A percentile compares a stretch with the other conserved stretches of the same genome.
phyloP scores from a whole-genome alignment of 2,113 vertebrate species.

The Crotalus tigris region DNA sequence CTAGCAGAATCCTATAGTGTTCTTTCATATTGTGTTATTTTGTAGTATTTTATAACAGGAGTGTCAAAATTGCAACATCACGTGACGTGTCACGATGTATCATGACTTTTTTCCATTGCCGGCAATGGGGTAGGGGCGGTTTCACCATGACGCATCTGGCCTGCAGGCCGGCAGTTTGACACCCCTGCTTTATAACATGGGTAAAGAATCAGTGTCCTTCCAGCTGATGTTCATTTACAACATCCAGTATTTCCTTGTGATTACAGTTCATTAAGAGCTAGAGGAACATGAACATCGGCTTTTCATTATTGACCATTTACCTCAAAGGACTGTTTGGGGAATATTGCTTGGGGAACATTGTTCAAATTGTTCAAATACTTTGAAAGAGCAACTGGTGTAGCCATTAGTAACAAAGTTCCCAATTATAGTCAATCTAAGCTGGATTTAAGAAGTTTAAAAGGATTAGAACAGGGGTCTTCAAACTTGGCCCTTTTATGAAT shows the following conservation, averaged over 20 bases:
- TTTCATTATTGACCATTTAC: slow-evolving; percentile 1
- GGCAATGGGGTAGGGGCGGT: too few relatives aligned
- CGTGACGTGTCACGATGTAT: too few relatives aligned
- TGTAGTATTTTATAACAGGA: neutral
- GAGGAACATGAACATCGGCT: neutral
- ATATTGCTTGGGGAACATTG: neutral
- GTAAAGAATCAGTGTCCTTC: neutral
- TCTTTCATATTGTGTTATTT: neutral
- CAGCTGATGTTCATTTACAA: neutral
- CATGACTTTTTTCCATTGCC: too few relatives aligned
- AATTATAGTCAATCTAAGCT: neutral
- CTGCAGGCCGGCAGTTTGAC: too few relatives aligned
- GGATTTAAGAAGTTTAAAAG: neutral
- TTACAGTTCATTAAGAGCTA: neutral
- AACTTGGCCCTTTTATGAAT: too few relatives aligned
- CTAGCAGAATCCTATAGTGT: neutral
- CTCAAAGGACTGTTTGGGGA: neutral
- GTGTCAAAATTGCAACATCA: too few relatives aligned
- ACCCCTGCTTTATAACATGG: neutral
- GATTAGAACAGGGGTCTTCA: neutral
- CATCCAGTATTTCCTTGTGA: neutral
- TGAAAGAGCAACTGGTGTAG: neutral
- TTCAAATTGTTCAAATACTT: slow-evolving; percentile 11
- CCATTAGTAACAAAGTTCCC: neutral
- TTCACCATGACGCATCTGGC: too few relatives aligned